Percentiles rank a stretch among this genome's conserved stretches.
Conservation (phyloP, 2,113 vertebrate species). For the Ceuthmochares aereus region DNA sequence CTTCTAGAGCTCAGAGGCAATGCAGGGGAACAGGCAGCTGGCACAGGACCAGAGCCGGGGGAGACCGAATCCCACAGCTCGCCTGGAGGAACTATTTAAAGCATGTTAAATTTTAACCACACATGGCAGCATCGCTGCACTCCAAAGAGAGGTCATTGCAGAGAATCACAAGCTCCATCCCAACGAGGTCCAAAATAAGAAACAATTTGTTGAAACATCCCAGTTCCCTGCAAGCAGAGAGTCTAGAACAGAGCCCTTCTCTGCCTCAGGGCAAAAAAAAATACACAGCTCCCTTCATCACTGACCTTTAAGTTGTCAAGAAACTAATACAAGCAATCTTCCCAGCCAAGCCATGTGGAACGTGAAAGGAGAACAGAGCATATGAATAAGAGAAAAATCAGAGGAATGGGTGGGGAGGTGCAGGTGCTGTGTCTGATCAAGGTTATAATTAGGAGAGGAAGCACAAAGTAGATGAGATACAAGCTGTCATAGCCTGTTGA, state of each 20-base stretch:
- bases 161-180: constrained; percentile 22
- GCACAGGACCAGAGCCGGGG: background rate
- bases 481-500: background rate
- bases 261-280: background rate
- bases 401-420: background rate
- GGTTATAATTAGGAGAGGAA: background rate
- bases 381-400: background rate
- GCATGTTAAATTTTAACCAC: constrained; percentile 43
- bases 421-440: background rate
- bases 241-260: background rate
- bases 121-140: constrained; percentile 7
- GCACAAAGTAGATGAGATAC: background rate
- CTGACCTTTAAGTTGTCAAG: constrained; percentile 12
- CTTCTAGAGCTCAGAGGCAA: background rate
- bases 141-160: constrained; percentile 20
- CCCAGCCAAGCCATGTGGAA: background rate
- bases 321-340: background rate
- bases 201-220: constrained; percentile 33
- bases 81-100: constrained; percentile 37
- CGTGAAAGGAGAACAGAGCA: background rate
- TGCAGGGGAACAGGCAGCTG: background rate
- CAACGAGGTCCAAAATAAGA: constrained; percentile 45
- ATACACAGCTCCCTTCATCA: background rate
- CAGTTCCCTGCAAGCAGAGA: background rate
- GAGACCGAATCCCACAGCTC: background rate